Conservation (phyloP, 1,140 invertebrate species). For the Drosophila nasuta region DNA sequence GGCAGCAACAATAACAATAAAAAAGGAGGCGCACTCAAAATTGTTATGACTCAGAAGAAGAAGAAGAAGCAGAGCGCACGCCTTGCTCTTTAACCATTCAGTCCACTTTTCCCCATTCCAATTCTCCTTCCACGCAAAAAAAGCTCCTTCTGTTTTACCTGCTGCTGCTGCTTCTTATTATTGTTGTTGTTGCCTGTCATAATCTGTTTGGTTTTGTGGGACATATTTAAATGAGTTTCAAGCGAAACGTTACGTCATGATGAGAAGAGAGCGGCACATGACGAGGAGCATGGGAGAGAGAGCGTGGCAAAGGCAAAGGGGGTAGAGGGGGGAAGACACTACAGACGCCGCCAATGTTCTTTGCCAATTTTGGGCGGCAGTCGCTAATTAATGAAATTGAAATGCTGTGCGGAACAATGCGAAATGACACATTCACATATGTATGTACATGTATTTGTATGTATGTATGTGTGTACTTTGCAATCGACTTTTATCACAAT, state of each 20-base stretch:
- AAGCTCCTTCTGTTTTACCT: conserved; percentile 32
- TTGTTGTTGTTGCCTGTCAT: conserved; percentile 40
- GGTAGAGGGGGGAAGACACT: background rate
- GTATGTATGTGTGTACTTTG: conserved; percentile 25
- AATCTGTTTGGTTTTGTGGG: conserved; percentile 46
- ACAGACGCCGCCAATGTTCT: conserved; percentile 46
- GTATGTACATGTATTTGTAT: background rate
- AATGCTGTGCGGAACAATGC: conserved; percentile 49
- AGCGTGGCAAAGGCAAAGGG: background rate
- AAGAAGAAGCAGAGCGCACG: background rate
- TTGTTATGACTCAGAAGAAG: conserved; percentile 44
- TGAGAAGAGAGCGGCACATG: conserved; percentile 1
- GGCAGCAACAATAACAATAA: conserved; percentile 67
- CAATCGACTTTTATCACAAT: conserved; percentile 45
- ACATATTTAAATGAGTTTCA: conserved; percentile 62
- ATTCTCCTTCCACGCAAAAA: background rate
- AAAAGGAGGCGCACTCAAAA: conserved; percentile 56
- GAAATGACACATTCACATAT: conserved; percentile 37
- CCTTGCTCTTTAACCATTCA: conserved; percentile 8
- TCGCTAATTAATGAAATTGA: conserved; percentile 54
- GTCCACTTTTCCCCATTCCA: conserved; percentile 7
- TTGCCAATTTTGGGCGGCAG: conserved; percentile 50
- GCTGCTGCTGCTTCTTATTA: background rate
- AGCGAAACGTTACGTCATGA: conserved; percentile 57
- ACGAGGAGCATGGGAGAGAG: background rate